Conservation (phyloP, 2,113 vertebrate genomes). For the Scartelaos histophorus region DNA sequence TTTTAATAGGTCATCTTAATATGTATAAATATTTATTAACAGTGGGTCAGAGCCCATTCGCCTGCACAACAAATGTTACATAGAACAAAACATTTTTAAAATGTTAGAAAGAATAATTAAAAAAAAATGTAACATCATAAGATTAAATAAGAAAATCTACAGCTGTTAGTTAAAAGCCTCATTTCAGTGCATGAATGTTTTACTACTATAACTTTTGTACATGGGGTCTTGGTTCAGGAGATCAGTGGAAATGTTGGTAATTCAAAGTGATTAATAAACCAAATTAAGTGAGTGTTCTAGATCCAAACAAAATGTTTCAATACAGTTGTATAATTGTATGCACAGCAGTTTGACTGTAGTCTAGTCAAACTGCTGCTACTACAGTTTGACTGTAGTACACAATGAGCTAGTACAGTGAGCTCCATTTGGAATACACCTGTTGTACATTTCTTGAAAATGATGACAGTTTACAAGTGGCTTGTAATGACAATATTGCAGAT, state of each 20-base stretch:
- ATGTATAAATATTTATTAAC: constrained; percentile 12
- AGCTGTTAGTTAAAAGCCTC: not conserved
- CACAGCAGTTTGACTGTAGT: not conserved
- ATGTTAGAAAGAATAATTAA: not conserved
- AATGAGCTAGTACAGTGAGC: not conserved
- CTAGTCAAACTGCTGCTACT: no score
- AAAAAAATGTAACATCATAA: not conserved
- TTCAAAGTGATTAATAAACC: not conserved
- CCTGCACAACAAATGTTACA: not conserved
- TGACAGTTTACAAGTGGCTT: not conserved
- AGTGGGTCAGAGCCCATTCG: not conserved
- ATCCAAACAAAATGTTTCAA: not conserved
- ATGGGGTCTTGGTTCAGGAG: not conserved
- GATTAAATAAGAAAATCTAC: not conserved
- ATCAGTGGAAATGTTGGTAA: not conserved
- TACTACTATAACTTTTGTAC: not conserved
- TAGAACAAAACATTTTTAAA: not conserved
- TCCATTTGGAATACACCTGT: not conserved
- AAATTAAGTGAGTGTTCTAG: not conserved
- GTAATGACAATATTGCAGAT: not conserved
- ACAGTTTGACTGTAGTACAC: not conserved
- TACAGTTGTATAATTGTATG: not conserved
- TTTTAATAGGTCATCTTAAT: not conserved
- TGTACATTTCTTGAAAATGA: not conserved
- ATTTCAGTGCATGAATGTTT: not conserved